Evolutionary conservation across 1,140 invertebrate genomes (phyloP), one percentile per base, ranked within the genome.

Genomic region (Drosophila auraria): DNA sequence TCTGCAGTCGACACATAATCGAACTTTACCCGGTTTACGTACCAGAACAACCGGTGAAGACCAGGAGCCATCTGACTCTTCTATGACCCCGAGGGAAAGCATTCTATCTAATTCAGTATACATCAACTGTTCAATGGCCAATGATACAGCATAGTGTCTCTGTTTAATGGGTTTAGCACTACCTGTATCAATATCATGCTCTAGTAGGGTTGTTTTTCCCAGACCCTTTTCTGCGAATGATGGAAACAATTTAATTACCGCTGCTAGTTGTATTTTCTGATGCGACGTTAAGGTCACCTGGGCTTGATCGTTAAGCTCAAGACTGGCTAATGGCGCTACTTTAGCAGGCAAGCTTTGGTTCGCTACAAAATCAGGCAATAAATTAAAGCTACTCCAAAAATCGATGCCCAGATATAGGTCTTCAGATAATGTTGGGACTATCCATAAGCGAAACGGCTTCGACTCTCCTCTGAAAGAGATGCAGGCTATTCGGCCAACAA

Each of bases 181-280:
- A 5, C 15, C 33, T 36, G 23, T 49, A 50, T 63, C 49, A 3
- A 63, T 63, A 5, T 51, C 60, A 38, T 42, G 61, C 3, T 50
- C 7, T 30, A 56, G 15, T 17, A 63, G 6, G 3, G 36, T 36
- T 8, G 33, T 63, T 36, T 40, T 33, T n/a, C 23, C 33, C 15
- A 51, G 50, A 0, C 47, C 60, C 27, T 62, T 20, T 27, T 51
- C 9, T 1, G n/a, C 5, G 15, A 62, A 62, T 0, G 17, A 50
- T 2, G 25, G 57, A 45, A 59, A 45, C 45, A 45, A 20, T 9
- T n/a, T 45, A 2, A 45, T 42, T 3, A 20, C 57, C 3, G 23
- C n/a, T 15, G 36, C 40, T 11, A 45, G n/a, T 9, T 44, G 27
- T n/a, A 3, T 9, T 30, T 42, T 38, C 23, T 59, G 40, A 9